phyloP scores from a whole-genome alignment of 2,113 vertebrate species.

The Natator depressus region DNA sequence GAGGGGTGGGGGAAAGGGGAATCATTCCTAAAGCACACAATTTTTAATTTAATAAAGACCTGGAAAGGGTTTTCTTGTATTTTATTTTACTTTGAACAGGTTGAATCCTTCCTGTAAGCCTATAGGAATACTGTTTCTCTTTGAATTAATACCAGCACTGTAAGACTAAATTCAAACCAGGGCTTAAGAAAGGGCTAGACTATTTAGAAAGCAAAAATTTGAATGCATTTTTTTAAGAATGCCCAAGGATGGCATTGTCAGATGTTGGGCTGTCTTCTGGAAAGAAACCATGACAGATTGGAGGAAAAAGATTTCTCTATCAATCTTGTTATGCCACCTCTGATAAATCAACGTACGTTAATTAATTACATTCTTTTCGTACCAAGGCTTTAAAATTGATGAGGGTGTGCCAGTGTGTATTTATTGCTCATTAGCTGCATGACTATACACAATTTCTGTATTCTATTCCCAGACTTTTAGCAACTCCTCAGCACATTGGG shows the following conservation, averaged over 20 bases:
- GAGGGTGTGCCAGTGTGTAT: constrained; percentile 75
- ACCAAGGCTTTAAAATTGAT: constrained; percentile 69
- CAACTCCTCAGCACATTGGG: not conserved
- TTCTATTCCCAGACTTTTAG: constrained; percentile 61
- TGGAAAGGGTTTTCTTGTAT: constrained; percentile 65
- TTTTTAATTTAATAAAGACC: constrained; percentile 72
- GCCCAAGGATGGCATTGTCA: constrained; percentile 27
- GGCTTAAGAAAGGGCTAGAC: not conserved
- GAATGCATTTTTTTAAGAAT: not conserved
- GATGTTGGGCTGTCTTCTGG: not conserved
- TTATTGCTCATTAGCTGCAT: constrained; percentile 78
- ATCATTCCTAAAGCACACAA: constrained; percentile 67
- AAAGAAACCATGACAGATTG: constrained; percentile 65
- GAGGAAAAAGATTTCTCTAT: constrained; percentile 74
- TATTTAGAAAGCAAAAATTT: not conserved
- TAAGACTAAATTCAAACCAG: constrained; percentile 70
- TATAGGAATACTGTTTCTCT: constrained; percentile 39
- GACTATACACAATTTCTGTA: constrained; percentile 38
- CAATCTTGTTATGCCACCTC: constrained; percentile 76
- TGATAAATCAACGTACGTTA: constrained; percentile 63
- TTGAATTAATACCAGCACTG: constrained; percentile 40
- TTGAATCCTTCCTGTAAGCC: constrained; percentile 57
- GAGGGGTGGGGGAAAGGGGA: not conserved
- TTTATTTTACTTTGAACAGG: constrained; percentile 72
- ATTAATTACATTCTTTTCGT: constrained; percentile 71